Evolutionary conservation across 2,888 invertebrate genomes (phyloP).

Genomic region (Meteorus colon): DNA sequence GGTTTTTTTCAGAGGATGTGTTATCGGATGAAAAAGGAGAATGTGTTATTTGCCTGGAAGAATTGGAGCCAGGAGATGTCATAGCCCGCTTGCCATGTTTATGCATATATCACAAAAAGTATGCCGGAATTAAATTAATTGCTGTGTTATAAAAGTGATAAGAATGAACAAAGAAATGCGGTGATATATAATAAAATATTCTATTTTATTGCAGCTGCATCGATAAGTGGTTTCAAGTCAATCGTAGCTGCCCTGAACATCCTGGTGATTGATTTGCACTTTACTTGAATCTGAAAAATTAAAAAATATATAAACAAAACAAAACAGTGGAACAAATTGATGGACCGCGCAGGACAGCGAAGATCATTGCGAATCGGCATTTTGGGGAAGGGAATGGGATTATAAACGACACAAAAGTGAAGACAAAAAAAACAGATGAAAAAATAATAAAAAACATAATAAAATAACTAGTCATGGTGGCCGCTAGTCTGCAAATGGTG

Average conservation of each 20-base stretch:
- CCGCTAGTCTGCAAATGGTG: constrained; percentile 71
- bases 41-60: constrained; percentile 99
- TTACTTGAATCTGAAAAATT: constrained; percentile 55
- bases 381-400: constrained; percentile 54
- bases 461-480: constrained; percentile 72
- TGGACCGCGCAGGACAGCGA: constrained; percentile 58
- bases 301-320: constrained; percentile 41
- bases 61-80: constrained; percentile 94
- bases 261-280: constrained; percentile 86
- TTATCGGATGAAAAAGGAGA: constrained; percentile 97
- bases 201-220: constrained; percentile 87
- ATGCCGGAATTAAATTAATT: constrained; percentile 61
- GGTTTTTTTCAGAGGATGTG: constrained; percentile 89
- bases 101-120: constrained; percentile 99
- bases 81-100: constrained; percentile 99
- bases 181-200: background rate
- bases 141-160: background rate
- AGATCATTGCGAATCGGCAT: constrained; percentile 48
- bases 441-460: constrained; percentile 57
- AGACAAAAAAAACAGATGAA: constrained; percentile 36
- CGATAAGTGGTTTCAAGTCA: constrained; percentile 99
- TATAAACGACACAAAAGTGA: constrained; percentile 42
- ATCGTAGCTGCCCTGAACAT: constrained; percentile 99
- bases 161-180: background rate
- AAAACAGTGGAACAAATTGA: constrained; percentile 61